Conservation (phyloP, 2,888 invertebrate genomes). For the Latheticus oryzae region DNA sequence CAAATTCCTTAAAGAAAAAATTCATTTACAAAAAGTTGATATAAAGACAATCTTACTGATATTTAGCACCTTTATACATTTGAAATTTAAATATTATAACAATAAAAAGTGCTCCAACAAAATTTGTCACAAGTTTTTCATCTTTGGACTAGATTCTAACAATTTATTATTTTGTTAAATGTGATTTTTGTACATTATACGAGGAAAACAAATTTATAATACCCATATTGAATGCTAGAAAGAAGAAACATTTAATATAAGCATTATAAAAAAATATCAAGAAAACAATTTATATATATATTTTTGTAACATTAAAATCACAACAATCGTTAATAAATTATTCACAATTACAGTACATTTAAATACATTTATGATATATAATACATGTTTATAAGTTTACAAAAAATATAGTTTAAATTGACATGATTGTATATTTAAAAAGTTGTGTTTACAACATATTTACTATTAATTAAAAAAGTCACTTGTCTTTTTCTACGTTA, state of each 20-base stretch:
- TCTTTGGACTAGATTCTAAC: conserved; percentile 53
- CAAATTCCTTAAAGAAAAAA: conserved; percentile 19
- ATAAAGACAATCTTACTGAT: conserved; percentile 26
- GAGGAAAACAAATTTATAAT: conserved; percentile 34
- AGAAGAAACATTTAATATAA: conserved; percentile 24
- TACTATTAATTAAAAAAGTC: conserved; percentile 8
- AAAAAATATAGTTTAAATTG: conserved; percentile 43
- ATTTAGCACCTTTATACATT: conserved; percentile 35
- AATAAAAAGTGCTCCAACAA: conserved; percentile 38
- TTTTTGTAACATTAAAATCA: conserved; percentile 43
- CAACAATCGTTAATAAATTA: conserved; percentile 44
- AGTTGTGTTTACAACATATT: conserved; percentile 25
- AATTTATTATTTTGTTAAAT: conserved; percentile 38
- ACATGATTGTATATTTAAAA: conserved; percentile 39
- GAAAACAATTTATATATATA: conserved; percentile 34
- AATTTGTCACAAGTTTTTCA: conserved; percentile 47
- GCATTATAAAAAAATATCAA: conserved; percentile 21
- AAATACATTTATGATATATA: conserved; percentile 43
- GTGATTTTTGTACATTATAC: conserved; percentile 39
- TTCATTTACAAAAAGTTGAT: conserved; percentile 25
- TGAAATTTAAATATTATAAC: conserved; percentile 26
- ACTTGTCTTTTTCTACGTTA: conserved; percentile 24
- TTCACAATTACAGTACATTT: conserved; percentile 45
- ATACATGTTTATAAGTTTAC: conserved; percentile 37
- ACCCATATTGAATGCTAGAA: conserved; percentile 27